Evolutionary conservation across 1,140 invertebrate species (phyloP), one percentile per base, ranked within the genome.

Genomic region (Olivierus martensii): DNA sequence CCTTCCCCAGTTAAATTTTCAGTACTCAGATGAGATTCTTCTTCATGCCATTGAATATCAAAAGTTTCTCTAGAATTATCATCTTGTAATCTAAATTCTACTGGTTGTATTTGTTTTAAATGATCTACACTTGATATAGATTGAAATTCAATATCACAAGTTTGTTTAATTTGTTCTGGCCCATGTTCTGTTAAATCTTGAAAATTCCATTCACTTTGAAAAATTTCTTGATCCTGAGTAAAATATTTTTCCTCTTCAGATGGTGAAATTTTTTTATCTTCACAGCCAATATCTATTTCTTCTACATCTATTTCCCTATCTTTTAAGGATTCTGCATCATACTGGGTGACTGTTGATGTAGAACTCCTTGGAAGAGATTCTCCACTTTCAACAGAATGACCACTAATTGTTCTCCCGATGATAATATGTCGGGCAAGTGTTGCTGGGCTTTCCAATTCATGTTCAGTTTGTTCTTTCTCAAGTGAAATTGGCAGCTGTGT

Each of bases 291-390:
- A 19, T 57, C 58, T 37, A 44, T 51, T 42, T 59, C 58, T 28
- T 59, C 57, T 12, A 59, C 22, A 34, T 69, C 67, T 15, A 64
- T 48, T n/a, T 63, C 65, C 36, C 65, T 36, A 53, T 57, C 61
- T 52, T 56, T 28, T 58, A 59, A 52, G 55, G 59, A 53, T 52
- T 61, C 54, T 51, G 59, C 39, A 51, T 63, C 49, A 58, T 62
- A 50, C 55, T 60, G 52, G 10, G 57, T 56, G 7, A 34, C 46
- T 10, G 57, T 59, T 19, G 48, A 56, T 12, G 46, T 41, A 12
- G 47, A 62, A 37, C 56, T 53, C 19, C 34, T 17, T 28, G 17
- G 38, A 21, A 38, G 53, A 28, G 53, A 55, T n/a, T 55, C 53
- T 10, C 14, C n/a, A 54, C 53, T 55, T 54, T 55, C 53, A 43